Percentiles rank a stretch among this genome's conserved stretches.
Evolutionary conservation across 2,797 vertebrate species (phyloP).

Genomic region (Amphiprion clarkii): DNA sequence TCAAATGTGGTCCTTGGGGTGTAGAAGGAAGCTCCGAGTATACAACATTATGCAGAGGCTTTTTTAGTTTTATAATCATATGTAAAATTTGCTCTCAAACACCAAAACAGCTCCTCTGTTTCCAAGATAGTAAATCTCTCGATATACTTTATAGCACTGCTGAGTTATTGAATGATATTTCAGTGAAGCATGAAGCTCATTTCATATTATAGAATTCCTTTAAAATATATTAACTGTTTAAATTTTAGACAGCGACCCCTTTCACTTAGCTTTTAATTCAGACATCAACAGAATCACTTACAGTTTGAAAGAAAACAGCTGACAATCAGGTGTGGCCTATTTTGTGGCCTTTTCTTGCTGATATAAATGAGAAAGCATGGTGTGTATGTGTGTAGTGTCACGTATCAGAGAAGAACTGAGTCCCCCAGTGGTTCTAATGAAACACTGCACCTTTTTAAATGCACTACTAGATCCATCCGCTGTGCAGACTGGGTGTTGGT

Average conservation of each 20-base stretch:
- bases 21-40: slow-evolving; percentile 7
- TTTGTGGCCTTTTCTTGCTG: neutral
- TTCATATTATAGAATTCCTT: neutral
- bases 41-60: neutral
- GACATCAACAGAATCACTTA: neutral
- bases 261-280: neutral
- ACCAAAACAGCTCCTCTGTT: too few species aligned
- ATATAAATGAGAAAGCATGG: neutral
- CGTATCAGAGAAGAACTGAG: slow-evolving; percentile 8
- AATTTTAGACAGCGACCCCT: too few species aligned
- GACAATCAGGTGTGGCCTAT: neutral
- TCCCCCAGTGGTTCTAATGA: slow-evolving; percentile 24
- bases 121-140: too few species aligned
- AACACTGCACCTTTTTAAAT: slow-evolving; percentile 4
- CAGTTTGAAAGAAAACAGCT: neutral
- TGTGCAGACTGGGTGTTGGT: slow-evolving; percentile 28
- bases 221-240: neutral
- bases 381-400: slow-evolving; percentile 29
- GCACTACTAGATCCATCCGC: neutral
- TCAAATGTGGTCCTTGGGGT: slow-evolving; percentile 32
- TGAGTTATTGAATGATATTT: neutral
- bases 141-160: neutral
- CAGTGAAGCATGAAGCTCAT: neutral
- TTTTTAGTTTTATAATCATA: too few species aligned
- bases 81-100: too few species aligned